Evolutionary conservation across 2,113 vertebrate genomes (phyloP).

Genomic region (Sterna hirundo): DNA sequence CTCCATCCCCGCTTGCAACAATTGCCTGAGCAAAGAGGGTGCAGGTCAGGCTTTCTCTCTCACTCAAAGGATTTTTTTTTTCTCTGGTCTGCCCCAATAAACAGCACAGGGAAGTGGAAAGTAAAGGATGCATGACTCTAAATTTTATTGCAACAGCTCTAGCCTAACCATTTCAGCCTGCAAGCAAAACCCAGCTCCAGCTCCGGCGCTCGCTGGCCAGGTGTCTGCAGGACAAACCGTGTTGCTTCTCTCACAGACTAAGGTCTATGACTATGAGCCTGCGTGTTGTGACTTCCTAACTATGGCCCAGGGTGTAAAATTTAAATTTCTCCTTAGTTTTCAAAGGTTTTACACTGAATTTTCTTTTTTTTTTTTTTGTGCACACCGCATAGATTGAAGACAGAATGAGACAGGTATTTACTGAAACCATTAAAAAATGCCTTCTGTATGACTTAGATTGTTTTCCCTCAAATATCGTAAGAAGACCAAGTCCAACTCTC

Average conservation of each 20-base stretch:
- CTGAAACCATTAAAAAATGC: not conserved
- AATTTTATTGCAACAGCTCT: not conserved
- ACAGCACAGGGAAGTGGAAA: not conserved
- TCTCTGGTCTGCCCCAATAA: not conserved
- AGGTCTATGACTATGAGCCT: not conserved
- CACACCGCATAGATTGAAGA: not conserved
- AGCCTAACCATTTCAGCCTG: not conserved
- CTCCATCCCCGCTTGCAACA: not conserved
- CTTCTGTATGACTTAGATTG: not conserved
- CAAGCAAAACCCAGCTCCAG: not conserved
- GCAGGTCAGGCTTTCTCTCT: not conserved
- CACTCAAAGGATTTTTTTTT: not conserved
- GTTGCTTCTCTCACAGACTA: not conserved
- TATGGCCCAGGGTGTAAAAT: not conserved
- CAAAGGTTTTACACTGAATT: not conserved
- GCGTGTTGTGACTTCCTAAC: not conserved
- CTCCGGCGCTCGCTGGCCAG: not conserved
- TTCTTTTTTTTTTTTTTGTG: no score
- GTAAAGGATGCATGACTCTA: not conserved
- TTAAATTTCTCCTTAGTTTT: not conserved
- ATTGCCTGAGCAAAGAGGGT: not conserved
- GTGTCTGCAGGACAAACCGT: not conserved
- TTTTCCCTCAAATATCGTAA: not conserved
- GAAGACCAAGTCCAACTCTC: not conserved
- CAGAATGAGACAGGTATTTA: not conserved